Conservation (phyloP, 2,113 vertebrate species). For the Mixornis gularis region DNA sequence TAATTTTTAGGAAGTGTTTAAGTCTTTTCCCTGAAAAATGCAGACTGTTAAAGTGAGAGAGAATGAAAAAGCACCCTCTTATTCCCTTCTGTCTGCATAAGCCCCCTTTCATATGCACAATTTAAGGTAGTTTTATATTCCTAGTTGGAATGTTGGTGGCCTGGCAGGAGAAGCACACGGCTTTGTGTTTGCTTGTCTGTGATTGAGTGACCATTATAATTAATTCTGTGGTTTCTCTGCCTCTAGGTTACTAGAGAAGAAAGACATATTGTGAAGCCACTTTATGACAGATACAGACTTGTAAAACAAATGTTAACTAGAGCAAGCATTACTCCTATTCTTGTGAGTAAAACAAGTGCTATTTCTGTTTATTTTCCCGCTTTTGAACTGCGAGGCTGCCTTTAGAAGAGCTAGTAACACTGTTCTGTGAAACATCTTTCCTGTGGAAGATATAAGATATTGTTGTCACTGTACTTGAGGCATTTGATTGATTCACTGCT, state of each 20-base stretch:
- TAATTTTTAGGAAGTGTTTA: not conserved
- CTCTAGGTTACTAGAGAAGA: conserved; percentile 90
- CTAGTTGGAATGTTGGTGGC: not conserved
- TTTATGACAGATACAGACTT: conserved; percentile 93
- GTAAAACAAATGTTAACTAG: conserved; percentile 98
- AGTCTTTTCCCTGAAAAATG: not conserved
- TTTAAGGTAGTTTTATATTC: not conserved
- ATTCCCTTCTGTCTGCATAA: not conserved
- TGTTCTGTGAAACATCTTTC: not conserved
- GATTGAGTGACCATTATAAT: conserved; percentile 34
- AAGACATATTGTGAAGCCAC: conserved; percentile 90
- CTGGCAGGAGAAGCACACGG: conserved; percentile 21
- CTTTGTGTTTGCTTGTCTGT: conserved; percentile 45
- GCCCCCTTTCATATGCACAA: not conserved
- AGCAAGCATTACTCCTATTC: conserved; percentile 90
- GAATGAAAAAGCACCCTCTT: not conserved
- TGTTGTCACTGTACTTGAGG: not conserved
- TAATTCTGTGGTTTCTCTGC: conserved; percentile 67
- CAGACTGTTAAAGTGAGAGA: not conserved
- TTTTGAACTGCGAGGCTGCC: not conserved
- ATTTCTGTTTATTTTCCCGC: conserved; percentile 7
- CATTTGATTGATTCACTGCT: not conserved
- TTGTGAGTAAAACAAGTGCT: conserved; percentile 77
- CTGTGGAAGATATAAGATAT: not conserved
- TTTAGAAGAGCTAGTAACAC: not conserved